A percentile compares a stretch with the other conserved stretches of the same genome.
phyloP scores from a whole-genome alignment of 2,113 vertebrate species.

The Suricata suricatta region DNA sequence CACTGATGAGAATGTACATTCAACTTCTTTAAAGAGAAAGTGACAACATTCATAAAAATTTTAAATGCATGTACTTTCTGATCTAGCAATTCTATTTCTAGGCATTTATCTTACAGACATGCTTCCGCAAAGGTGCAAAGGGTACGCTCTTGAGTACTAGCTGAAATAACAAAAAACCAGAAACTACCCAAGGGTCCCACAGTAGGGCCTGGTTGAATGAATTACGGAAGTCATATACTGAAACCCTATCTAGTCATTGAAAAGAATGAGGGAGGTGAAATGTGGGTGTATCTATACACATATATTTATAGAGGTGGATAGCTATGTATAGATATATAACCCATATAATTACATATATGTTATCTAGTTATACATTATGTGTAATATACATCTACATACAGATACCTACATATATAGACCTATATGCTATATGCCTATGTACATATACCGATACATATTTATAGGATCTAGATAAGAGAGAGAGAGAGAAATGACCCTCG shows the following conservation, averaged over 20 bases:
- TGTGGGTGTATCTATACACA: no score
- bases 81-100: neutral
- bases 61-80: neutral
- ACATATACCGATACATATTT: no score
- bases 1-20: neutral
- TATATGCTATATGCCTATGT: no score
- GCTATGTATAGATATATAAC: no score
- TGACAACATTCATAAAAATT: neutral
- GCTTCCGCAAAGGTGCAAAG: neutral
- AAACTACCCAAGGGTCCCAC: neutral
- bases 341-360: no score
- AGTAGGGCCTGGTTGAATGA: neutral
- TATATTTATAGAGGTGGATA: no score
- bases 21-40: neutral
- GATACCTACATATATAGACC: no score
- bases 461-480: no score
- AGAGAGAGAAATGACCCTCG: neutral
- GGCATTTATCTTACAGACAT: neutral
- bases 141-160: neutral
- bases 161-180: neutral
- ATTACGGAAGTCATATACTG: neutral
- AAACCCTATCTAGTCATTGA: neutral
- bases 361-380: no score
- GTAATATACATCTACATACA: no score
- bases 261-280: neutral